A percentile compares a stretch with the other conserved stretches of the same genome.
Conservation (phyloP, 2,888 invertebrate species). For the Pardosa pseudoannulata region DNA sequence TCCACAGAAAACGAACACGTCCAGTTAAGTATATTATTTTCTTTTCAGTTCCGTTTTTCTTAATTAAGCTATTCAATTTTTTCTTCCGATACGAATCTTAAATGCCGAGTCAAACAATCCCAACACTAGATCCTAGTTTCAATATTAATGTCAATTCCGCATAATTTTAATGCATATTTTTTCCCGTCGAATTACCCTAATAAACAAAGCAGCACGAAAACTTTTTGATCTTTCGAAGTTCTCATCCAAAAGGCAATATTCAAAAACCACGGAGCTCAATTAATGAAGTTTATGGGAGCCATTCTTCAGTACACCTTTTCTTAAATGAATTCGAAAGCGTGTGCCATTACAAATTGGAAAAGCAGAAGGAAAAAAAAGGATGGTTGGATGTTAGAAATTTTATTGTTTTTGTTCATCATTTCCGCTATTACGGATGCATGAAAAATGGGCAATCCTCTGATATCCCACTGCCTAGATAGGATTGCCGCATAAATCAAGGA, state of each 20-base stretch:
- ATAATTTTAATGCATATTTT: constrained; percentile 8
- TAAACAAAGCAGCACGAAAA: not conserved
- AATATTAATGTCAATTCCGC: not conserved
- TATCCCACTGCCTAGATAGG: not conserved
- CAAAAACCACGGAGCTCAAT: constrained; percentile 1
- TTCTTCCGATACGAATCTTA: not conserved
- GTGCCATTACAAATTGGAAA: not conserved
- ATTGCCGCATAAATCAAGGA: constrained; percentile 8
- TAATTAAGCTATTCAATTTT: not conserved
- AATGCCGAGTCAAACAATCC: not conserved
- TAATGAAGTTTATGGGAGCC: constrained; percentile 6
- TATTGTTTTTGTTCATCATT: constrained; percentile 6
- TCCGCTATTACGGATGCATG: not conserved
- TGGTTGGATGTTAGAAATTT: not conserved
- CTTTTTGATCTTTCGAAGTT: not conserved
- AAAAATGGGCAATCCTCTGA: not conserved
- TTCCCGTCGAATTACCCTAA: not conserved
- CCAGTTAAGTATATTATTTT: no score
- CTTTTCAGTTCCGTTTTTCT: no score
- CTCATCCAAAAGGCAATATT: not conserved
- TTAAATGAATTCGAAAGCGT: constrained; percentile 12
- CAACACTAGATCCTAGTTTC: not conserved
- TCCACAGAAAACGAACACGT: no score
- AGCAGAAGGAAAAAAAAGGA: not conserved
- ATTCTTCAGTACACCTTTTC: not conserved